phyloP scores from a whole-genome alignment of 2,888 invertebrate genomes.

The Eueremaeus valkanovi region DNA sequence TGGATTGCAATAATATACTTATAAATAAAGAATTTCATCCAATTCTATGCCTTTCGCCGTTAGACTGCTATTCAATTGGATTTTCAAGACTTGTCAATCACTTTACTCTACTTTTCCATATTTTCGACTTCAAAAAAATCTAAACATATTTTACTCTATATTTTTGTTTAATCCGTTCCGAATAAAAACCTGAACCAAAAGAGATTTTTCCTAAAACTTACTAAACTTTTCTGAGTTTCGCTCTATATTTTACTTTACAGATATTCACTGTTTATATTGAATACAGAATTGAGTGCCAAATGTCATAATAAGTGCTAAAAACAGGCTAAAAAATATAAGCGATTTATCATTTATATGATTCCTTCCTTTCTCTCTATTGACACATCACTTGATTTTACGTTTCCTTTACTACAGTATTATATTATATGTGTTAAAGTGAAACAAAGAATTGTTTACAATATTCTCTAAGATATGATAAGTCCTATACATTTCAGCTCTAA shows the following conservation, averaged over 20 bases:
- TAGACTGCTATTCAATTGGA: too few species aligned
- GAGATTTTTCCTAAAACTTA: too few species aligned
- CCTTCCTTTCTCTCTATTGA: not conserved
- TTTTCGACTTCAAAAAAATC: too few species aligned
- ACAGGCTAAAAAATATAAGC: not conserved
- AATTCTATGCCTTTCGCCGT: too few species aligned
- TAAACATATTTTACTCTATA: too few species aligned
- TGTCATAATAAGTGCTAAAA: slow-evolving; percentile 1
- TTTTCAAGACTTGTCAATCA: too few species aligned
- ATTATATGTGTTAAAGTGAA: not conserved
- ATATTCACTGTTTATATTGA: not conserved
- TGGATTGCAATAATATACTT: slow-evolving; percentile 22
- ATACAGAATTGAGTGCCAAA: not conserved
- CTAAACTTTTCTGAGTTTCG: too few species aligned
- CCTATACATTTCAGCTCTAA: not conserved
- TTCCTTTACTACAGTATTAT: not conserved
- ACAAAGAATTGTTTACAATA: slow-evolving; percentile 6
- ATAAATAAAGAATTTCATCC: slow-evolving; percentile 18
- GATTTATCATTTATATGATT: slow-evolving; percentile 9
- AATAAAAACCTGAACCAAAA: not conserved
- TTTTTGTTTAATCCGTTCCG: too few species aligned
- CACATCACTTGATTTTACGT: not conserved
- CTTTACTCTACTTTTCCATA: too few species aligned
- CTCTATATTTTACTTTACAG: not conserved
- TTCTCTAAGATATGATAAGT: not conserved